Base-by-base conservation (phyloP, 2,113 vertebrate species). In the Syrrhaptes paradoxus region DNA sequence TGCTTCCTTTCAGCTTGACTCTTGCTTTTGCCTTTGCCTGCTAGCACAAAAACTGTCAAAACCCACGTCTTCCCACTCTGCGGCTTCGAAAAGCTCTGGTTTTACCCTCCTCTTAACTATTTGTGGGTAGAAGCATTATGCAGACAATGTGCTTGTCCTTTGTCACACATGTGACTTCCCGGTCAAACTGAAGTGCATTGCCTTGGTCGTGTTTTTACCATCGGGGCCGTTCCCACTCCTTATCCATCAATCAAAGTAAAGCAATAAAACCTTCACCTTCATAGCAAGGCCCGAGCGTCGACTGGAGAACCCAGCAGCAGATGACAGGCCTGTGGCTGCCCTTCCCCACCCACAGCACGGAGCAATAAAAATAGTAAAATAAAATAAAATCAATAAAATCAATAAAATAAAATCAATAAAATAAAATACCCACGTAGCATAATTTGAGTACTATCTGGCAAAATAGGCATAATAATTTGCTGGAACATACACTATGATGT, bases 241-340 rank as follows among this genome's bases (percentile, higher is more conserved):
- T 3, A 2, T 41, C 13, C 5, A 92, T 90, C 65, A 13, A 93
- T 92, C 94, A 90, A 79, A 94, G 74, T 46, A 93, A 91, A 97
- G 72, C 72, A 93, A 80, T 94, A 92, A 96, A 97, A 70, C 70
- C 80, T 93, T 95, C 93, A 52, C 52, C 59, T 67, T 83, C 0
- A 0, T 22, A 34, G 79, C 52, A 17, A 80, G 0, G 2, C 57
- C 57, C 2, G 0, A 74, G 52, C 34, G 3, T 17, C 4, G 5
- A 71, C 67, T 51, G 55, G 58, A 89, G 52, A 45, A 61, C 52
- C 0, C 0, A 61, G 45, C 2, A 74, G 76, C n/a, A 85, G 59
- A 13, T 5, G 1, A 62, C 4, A 13, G 76, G 55, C 51, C 74
- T 16, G 26, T 48, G 45, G 55, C 55, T 87, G 66, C n/a, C 54